phyloP scores from a whole-genome alignment of 2,888 invertebrate species.

The Tetramorium bicarinatum region DNA sequence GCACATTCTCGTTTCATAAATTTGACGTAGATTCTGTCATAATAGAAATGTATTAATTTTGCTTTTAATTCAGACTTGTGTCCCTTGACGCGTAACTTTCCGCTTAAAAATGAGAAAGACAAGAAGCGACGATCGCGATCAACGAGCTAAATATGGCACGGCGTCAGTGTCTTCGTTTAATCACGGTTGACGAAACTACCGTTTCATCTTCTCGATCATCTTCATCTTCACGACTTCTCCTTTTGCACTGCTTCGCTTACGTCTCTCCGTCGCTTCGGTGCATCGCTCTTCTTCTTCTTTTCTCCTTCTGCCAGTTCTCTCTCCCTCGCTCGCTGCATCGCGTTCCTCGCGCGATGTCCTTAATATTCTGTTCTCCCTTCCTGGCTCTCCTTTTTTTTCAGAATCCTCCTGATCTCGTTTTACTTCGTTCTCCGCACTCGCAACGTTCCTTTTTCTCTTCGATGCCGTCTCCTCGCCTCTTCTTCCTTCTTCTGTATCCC shows the following conservation, averaged over 20 bases:
- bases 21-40: background rate
- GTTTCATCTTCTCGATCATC: constrained; percentile 56
- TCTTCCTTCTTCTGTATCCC: constrained; percentile 31
- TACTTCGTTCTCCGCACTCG: constrained; percentile 49
- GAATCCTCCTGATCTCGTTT: constrained; percentile 48
- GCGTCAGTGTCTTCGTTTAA: constrained; percentile 52
- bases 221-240: constrained; percentile 44
- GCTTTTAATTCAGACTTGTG: background rate
- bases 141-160: constrained; percentile 53
- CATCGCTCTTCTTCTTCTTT: constrained; percentile 12
- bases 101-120: constrained; percentile 24
- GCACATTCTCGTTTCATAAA: background rate
- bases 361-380: constrained; percentile 39
- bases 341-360: constrained; percentile 26
- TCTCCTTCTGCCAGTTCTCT: background rate
- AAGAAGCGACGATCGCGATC: constrained; percentile 41
- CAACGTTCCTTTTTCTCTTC: constrained; percentile 43
- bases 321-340: background rate
- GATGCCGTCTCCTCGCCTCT: background rate
- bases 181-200: constrained; percentile 59
- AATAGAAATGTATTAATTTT: background rate
- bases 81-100: constrained; percentile 15
- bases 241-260: constrained; percentile 28
- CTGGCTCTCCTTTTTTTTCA: constrained; percentile 26
- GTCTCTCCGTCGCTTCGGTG: constrained; percentile 37